Evolutionary conservation across 2,888 invertebrate species (phyloP), one percentile per base, ranked within the genome.

Genomic region (Phoronis australis): DNA sequence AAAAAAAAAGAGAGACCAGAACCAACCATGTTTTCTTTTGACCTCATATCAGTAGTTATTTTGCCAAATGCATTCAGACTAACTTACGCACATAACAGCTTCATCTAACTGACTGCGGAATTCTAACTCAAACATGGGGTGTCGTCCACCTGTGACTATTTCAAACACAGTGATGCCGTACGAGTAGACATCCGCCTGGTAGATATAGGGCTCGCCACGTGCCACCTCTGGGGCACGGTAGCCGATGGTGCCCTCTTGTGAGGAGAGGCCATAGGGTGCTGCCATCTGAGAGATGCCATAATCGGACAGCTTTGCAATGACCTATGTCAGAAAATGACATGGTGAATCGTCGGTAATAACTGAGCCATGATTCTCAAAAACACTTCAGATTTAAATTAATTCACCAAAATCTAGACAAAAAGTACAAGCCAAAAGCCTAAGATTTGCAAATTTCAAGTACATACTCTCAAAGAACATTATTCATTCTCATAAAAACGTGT

Each of bases 221-320:
- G 67, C 61, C 9, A 73, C 72, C 53, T 73, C 72, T 22, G 73
- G 72, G 2, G 72, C 71, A 31, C 70, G 54, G 53, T 68, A 72
- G 18, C 68, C 72, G 20, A 64, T 64, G 9, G 73, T 73, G 0
- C 73, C 73, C 50, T 73, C 71, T 45, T 68, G 65, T 4, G 64
- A 58, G 20, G 54, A 55, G n/a, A 73, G 57, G 4, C 72, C 71
- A 49, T 64, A 66, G 4, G 64, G 56, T 9, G 68, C 64, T 0
- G 68, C 63, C 48, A 71, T 63, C 49, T 68, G 57, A 1, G 73
- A 65, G 42, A 73, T 73, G 1, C 73, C 72, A 54, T 73, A 73
- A 51, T 73, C 73, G 3, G 72, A 68, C 25, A 73, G 66, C 59
- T 73, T 73, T n/a, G 67, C 72, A 54, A 71, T 73, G 22, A 72